phyloP scores from a whole-genome alignment of 2,113 vertebrate species.

The Chionodraco myersi region DNA sequence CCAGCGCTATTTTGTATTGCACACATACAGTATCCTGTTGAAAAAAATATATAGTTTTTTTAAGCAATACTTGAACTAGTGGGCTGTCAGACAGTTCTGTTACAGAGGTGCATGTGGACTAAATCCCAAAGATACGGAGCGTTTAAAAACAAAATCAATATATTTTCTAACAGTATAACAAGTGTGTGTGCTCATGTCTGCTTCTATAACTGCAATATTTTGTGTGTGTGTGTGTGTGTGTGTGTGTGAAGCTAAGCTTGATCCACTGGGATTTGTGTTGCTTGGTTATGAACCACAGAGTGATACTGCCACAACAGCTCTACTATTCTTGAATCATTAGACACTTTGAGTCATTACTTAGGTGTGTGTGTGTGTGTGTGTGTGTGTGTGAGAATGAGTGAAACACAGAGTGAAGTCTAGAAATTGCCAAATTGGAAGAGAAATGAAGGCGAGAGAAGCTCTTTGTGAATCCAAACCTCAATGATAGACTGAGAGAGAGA shows the following conservation, averaged over 20 bases:
- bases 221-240: constrained; percentile 1
- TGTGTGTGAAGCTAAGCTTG: too few relatives aligned
- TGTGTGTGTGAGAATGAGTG: constrained; percentile 20
- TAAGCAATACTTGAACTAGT: not conserved
- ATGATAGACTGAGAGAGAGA: constrained; percentile 11
- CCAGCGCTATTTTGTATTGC: constrained; percentile 28
- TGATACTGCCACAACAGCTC: too few relatives aligned
- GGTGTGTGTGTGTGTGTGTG: constrained; percentile 4
- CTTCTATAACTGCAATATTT: not conserved
- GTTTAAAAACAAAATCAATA: not conserved
- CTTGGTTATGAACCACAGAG: too few relatives aligned
- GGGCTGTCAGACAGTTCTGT: constrained; percentile 5
- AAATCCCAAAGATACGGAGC: not conserved
- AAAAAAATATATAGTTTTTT: constrained; percentile 5
- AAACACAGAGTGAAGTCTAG: constrained; percentile 9
- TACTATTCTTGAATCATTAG: too few relatives aligned
- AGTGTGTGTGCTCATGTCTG: constrained; percentile 22
- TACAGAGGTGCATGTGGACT: not conserved
- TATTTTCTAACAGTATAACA: not conserved
- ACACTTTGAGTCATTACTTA: too few relatives aligned
- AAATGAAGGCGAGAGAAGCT: not conserved
- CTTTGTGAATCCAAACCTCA: constrained; percentile 28
- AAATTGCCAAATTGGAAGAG: constrained; percentile 41
- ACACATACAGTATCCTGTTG: constrained; percentile 5
- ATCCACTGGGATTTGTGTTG: too few relatives aligned